These are phyloP conservation scores for Drosophila kohkoa DNA, from an alignment of 1,140 invertebrate genomes.

Conservation along the genomic window DNA sequence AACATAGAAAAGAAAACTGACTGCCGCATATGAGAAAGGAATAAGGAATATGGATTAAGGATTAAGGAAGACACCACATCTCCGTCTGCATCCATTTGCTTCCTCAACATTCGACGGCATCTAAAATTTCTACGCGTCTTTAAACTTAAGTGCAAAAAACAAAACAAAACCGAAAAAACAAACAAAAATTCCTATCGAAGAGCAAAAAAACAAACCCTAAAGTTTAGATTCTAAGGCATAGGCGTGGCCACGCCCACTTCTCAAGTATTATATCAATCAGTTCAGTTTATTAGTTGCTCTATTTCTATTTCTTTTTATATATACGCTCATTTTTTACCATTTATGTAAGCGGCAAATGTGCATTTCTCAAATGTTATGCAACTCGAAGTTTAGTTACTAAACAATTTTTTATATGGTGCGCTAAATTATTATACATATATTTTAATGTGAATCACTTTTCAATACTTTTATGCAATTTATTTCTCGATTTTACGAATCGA, in stretches of 20 bases:
- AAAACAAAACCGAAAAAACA: conserved; percentile 2
- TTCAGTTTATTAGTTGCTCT: conserved; percentile 22
- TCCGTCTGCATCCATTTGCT: too few species aligned
- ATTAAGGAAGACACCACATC: too few species aligned
- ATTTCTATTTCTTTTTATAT: neutral
- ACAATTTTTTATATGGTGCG: too few species aligned
- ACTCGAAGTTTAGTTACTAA: neutral
- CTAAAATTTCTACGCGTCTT: conserved; percentile 15
- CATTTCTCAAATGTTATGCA: neutral
- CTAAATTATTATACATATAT: too few species aligned
- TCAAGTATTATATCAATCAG: conserved; percentile 70
- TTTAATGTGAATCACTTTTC: too few species aligned
- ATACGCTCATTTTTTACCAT: neutral
- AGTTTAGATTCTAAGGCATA: conserved; percentile 38
- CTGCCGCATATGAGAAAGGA: neutral
- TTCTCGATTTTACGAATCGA: too few species aligned
- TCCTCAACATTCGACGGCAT: neutral
- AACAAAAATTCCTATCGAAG: conserved; percentile 66
- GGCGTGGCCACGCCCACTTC: conserved; percentile 61
- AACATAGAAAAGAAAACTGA: neutral
- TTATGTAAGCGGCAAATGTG: conserved; percentile 18
- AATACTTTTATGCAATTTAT: too few species aligned
- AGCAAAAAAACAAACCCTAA: conserved; percentile 34
- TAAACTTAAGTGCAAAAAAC: conserved; percentile 42
- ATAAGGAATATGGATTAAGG: too few species aligned